Evolutionary conservation across 2,797 vertebrate genomes (phyloP), one percentile per base, ranked within the genome.

Genomic region (Urosaurus nigricauda): DNA sequence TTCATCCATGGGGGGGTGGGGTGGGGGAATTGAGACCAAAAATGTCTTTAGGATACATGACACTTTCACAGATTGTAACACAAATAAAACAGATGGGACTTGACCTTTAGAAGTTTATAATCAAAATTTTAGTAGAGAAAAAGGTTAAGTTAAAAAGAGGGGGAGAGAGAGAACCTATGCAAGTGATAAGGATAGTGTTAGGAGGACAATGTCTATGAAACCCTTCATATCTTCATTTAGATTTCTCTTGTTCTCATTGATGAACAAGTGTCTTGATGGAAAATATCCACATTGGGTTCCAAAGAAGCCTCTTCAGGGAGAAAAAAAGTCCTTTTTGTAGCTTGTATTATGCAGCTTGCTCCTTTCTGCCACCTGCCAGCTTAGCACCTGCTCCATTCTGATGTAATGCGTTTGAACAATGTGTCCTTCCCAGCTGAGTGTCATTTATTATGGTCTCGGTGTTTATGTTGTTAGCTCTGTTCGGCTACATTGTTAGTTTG

Each of bases 361-460:
- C 26, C 58, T 68, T 82, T 83, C 79, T 70, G 78, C 88, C 88
- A 86, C 88, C 84, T 86, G 88, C 88, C 79, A 47, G 84, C 71
- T 83, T 58, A 68, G 60, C 88, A 89, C 88, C 84, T 89, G 88
- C 88, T 89, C 79, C 56, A 1, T 83, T 86, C 79, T 68, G 70
- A 89, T 89, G 84, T 86, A 79, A 86, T 78, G 37, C 56, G 17
- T 83, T 60, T 43, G 84, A 89, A 89, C 88, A 89, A 83, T 89
- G 84, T 77, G 71, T 86, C 60, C 84, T 83, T 78, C 71, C 71
- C 47, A 82, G 79, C 79, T 58, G 71, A 86, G 70, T 47, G 71
- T 86, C 7, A 47, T 56, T 86, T 86, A 70, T 56, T 51, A 82
- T 32, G 7, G 43, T 56, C 78, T 68, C 29, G 2, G 56, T 84